Conservation (phyloP, 2,888 invertebrate species). For the Steinernema hermaphroditum region DNA sequence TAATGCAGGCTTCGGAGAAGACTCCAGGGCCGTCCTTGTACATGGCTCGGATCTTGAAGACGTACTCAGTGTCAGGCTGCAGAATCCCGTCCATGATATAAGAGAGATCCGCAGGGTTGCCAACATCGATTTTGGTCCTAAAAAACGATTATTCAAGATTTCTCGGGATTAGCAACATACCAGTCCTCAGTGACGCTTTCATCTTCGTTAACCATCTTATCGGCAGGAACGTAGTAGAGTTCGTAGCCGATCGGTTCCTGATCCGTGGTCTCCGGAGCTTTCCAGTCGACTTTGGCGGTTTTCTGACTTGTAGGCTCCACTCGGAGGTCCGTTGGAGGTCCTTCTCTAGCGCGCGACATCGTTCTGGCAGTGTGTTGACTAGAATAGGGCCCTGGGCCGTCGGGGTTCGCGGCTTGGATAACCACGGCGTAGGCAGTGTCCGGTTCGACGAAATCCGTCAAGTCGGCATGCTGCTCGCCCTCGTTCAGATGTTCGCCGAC, state of each 20-base stretch:
- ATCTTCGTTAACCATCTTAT: conserved; percentile 63
- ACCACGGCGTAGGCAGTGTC: conserved; percentile 65
- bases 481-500: conserved; percentile 54
- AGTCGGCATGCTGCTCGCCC: conserved; percentile 48
- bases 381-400: conserved; percentile 65
- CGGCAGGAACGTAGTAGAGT: conserved; percentile 61
- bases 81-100: conserved; percentile 53
- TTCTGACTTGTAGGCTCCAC: conserved; percentile 62
- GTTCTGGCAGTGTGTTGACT: conserved; percentile 50
- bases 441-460: conserved; percentile 60
- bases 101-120: conserved; percentile 51
- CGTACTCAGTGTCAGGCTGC: conserved; percentile 64
- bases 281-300: conserved; percentile 60
- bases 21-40: conserved; percentile 64
- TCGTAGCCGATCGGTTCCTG: conserved; percentile 61
- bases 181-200: conserved; percentile 43
- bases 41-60: conserved; percentile 65
- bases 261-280: conserved; percentile 54
- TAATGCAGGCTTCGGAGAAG: conserved; percentile 66
- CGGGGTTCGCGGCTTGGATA: conserved; percentile 64
- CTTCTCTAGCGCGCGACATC: conserved; percentile 55
- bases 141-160: conserved; percentile 8
- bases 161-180: neutral
- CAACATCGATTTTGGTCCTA: conserved; percentile 54
- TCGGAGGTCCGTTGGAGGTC: conserved; percentile 59